Evolutionary conservation across 2,888 invertebrate species (phyloP), one percentile per base, ranked within the genome.

Genomic region (Pasiphila rectangulata): DNA sequence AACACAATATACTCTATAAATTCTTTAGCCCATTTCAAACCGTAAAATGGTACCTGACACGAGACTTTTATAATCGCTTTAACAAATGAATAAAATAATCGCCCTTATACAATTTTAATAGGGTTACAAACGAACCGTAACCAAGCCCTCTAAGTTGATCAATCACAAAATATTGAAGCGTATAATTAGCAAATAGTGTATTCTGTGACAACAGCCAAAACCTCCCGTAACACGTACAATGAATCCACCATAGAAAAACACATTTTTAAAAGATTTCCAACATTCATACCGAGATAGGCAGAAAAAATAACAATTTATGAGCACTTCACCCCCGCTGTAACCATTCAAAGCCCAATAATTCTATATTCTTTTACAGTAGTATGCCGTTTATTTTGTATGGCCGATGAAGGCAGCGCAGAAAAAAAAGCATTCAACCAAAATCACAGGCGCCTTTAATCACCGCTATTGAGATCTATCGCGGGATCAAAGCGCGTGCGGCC

Each of bases 321-420:
- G 76, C 84, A 83, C 83, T 84, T 86, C 86, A 85, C 86, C 81
- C 88, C 85, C 88, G 86, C 87, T 84, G 88, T 80, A 87, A 77
- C 83, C 79, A 83, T 87, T 87, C 88, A 87, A 86, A 85, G 77
- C 81, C 71, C 80, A 82, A 86, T 88, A 87, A 88, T 88, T 88
- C 88, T 88, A 87, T 85, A 88, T 87, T 87, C 88, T 88, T 87
- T 87, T 86, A 87, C 87, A 83, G 88, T 88, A 87, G 88, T 88
- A 80, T 85, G 83, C 82, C 81, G 80, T 84, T 81, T 75, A 80
- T 81, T 80, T 79, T 82, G 79, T 82, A 80, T 69, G 72, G 75
- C 76, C 85, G 83, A 82, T 78, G 84, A 83, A 83, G 83, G 79
- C 75, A 75, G 63, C 67, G 63, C 62, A 69, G 59, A 67, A 77